A percentile compares a stretch with the other conserved stretches of the same genome.
Evolutionary conservation across 2,797 vertebrate genomes (phyloP).

Genomic region (Rhynchotus rufescens): DNA sequence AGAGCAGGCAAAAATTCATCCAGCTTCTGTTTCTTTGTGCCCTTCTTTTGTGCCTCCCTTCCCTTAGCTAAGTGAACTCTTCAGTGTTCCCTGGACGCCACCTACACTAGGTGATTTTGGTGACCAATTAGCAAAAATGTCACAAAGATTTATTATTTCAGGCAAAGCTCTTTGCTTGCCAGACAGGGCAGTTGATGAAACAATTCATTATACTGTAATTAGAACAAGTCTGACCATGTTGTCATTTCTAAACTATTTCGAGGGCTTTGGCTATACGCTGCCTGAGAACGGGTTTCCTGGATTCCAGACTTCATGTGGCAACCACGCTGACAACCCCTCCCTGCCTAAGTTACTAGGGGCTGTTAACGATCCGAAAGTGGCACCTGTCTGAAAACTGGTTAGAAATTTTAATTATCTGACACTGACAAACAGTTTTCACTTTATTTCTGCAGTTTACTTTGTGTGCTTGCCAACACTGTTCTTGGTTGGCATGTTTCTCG

Average conservation of each 20-base stretch:
- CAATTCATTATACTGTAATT: neutral
- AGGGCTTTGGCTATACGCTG: neutral
- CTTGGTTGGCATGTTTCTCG: slow-evolving; percentile 17
- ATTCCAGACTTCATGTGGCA: neutral
- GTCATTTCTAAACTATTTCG: neutral
- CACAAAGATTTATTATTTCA: neutral
- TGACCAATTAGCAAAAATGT: neutral
- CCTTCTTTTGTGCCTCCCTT: neutral
- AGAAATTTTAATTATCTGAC: neutral
- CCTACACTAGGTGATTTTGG: neutral
- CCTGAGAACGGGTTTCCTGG: neutral
- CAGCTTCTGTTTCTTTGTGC: neutral
- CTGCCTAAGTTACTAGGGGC: neutral
- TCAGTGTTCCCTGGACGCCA: neutral
- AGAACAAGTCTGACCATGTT: neutral
- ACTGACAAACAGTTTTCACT: neutral
- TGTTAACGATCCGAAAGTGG: neutral
- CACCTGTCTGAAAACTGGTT: neutral
- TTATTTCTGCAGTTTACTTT: neutral
- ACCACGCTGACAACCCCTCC: neutral
- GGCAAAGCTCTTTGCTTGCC: neutral
- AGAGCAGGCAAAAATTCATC: neutral
- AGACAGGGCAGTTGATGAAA: neutral
- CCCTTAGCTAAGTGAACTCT: neutral
- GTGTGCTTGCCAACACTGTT: neutral